A percentile compares a stretch with the other conserved stretches of the same genome.
These are phyloP conservation scores for Timema cristinae DNA, from an alignment of 2,888 invertebrate species.

Conservation along the genomic window DNA sequence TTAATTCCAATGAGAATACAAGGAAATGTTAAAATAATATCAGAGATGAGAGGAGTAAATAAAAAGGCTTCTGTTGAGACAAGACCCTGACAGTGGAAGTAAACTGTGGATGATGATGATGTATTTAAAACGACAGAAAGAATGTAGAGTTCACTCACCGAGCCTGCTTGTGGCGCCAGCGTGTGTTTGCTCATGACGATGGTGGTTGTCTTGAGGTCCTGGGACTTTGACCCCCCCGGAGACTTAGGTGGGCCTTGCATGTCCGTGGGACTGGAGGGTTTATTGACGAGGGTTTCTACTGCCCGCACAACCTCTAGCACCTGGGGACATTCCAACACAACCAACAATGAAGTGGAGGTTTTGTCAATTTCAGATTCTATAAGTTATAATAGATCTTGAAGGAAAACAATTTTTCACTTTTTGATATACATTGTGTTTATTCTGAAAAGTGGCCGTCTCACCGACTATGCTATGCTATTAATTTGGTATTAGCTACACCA, in stretches of 20 bases:
- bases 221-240: slow-evolving; percentile 51
- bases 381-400: too few species aligned
- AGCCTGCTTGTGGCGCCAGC: slow-evolving; percentile 64
- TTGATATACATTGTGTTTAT: too few species aligned
- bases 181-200: slow-evolving; percentile 94
- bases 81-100: too few species aligned
- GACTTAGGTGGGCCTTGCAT: slow-evolving; percentile 70
- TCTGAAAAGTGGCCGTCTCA: too few species aligned
- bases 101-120: too few species aligned
- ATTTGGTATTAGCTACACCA: too few species aligned
- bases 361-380: not conserved
- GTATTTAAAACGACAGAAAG: too few species aligned
- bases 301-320: slow-evolving; percentile 87
- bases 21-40: not conserved
- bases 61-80: not conserved
- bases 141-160: slow-evolving; percentile 47
- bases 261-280: slow-evolving; percentile 50
- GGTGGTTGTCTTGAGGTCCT: slow-evolving; percentile 79
- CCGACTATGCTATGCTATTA: too few species aligned
- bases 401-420: too few species aligned
- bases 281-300: slow-evolving; percentile 73
- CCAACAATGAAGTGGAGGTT: not conserved
- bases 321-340: slow-evolving; percentile 44
- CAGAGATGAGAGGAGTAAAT: not conserved
- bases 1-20: too few species aligned